Conservation (phyloP, 2,113 vertebrate species). For the Misgurnus mizolepis region DNA sequence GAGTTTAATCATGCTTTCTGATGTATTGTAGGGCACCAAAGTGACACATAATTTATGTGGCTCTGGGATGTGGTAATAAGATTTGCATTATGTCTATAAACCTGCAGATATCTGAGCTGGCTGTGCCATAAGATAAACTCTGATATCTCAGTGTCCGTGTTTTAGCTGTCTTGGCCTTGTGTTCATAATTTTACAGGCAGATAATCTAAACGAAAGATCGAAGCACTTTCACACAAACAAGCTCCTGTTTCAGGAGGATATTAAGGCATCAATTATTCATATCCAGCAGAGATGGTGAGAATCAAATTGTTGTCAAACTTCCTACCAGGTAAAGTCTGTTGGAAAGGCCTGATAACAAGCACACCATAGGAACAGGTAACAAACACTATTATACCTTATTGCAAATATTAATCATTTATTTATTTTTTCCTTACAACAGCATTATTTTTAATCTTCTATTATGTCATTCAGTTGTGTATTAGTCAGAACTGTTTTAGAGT, state of each 20-base stretch:
- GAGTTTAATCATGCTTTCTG: constrained; percentile 9
- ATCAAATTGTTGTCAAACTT: constrained; percentile 32
- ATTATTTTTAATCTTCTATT: neutral
- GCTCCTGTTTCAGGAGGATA: constrained; percentile 21
- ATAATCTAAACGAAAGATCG: constrained; percentile 33
- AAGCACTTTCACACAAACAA: constrained; percentile 28
- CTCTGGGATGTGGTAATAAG: neutral
- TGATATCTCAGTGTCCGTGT: constrained; percentile 14
- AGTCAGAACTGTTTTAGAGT: no score
- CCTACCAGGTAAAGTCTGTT: constrained; percentile 12
- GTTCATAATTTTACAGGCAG: constrained; percentile 25
- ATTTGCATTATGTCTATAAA: neutral
- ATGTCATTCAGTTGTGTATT: neutral
- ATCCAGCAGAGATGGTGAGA: constrained; percentile 33
- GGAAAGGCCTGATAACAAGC: constrained; percentile 4
- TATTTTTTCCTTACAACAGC: neutral
- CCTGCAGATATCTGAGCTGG: neutral
- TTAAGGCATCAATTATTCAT: constrained; percentile 44
- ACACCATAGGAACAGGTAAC: neutral
- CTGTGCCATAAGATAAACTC: neutral
- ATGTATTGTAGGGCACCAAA: neutral
- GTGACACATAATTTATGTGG: neutral
- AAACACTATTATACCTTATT: neutral
- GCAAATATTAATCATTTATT: neutral
- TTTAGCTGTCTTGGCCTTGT: constrained; percentile 5